A percentile compares a stretch with the other conserved stretches of the same genome.
These are phyloP conservation scores for Formica aserva DNA, from an alignment of 2,888 invertebrate species.

Conservation along the genomic window DNA sequence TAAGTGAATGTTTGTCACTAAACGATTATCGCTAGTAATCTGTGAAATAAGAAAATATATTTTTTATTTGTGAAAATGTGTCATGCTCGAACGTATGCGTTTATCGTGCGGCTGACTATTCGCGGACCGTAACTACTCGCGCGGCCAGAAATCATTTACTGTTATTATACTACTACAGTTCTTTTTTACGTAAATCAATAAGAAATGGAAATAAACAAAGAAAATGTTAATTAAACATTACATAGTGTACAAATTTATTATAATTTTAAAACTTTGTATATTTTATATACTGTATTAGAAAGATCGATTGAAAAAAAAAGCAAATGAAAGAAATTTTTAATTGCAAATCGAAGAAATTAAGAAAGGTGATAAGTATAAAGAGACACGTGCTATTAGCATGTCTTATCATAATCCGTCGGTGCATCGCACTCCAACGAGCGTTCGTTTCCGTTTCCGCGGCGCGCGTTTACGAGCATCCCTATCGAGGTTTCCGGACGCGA, in stretches of 20 bases:
- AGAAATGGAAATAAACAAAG: background rate
- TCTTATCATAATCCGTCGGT: constrained; percentile 11
- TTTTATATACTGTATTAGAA: background rate
- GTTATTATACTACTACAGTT: background rate
- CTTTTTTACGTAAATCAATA: background rate
- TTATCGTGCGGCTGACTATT: background rate
- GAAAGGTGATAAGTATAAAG: background rate
- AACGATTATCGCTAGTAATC: background rate
- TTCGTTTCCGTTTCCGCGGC: constrained; percentile 31
- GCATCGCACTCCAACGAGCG: constrained; percentile 19
- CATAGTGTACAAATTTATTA: background rate
- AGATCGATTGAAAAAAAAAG: background rate
- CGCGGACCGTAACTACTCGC: constrained; percentile 10
- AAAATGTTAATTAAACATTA: background rate
- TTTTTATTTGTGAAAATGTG: background rate
- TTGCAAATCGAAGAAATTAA: background rate
- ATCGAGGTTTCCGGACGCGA: constrained; percentile 38
- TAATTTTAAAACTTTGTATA: background rate
- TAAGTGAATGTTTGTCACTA: background rate
- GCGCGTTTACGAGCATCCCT: constrained; percentile 43
- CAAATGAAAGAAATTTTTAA: background rate
- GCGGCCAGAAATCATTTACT: background rate
- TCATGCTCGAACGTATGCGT: background rate
- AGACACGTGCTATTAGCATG: background rate
- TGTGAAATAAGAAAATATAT: background rate